Percentiles rank a stretch among this genome's conserved stretches.
Conservation (phyloP, 2,888 invertebrate genomes). For the Dasypolia templi region DNA sequence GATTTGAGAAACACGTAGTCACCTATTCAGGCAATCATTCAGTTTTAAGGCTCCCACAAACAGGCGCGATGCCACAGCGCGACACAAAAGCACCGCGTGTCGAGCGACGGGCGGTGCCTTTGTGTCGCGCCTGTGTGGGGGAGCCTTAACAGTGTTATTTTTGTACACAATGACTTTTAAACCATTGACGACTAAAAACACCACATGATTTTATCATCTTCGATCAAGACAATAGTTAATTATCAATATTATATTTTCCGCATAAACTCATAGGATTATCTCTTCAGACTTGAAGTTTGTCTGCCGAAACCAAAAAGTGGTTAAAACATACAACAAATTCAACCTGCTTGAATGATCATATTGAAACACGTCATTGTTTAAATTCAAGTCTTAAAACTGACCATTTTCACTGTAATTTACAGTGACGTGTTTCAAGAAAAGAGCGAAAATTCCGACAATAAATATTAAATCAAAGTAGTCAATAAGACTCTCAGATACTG, state of each 20-base stretch:
- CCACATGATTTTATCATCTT: neutral
- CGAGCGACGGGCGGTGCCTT: too few relatives aligned
- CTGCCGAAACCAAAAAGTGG: neutral
- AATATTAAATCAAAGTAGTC: constrained; percentile 46
- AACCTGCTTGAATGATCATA: neutral
- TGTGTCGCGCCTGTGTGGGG: too few relatives aligned
- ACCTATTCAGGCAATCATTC: neutral
- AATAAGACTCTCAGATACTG: constrained; percentile 37
- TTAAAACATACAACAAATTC: neutral
- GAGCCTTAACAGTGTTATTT: neutral
- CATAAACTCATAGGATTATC: neutral
- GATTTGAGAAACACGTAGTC: constrained; percentile 10
- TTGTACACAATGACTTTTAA: neutral
- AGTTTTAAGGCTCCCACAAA: too few relatives aligned
- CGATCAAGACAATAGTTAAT: neutral
- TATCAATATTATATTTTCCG: neutral
- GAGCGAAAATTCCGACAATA: constrained; percentile 22
- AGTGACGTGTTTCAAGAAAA: neutral
- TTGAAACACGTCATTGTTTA: too few relatives aligned
- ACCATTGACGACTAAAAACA: too few relatives aligned
- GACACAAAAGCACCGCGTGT: too few relatives aligned
- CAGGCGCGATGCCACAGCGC: too few relatives aligned
- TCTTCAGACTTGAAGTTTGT: neutral
- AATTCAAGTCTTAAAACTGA: neutral
- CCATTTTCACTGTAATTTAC: neutral